Conservation (phyloP, 2,888 invertebrate genomes). For the Pseudococcus longispinus region DNA sequence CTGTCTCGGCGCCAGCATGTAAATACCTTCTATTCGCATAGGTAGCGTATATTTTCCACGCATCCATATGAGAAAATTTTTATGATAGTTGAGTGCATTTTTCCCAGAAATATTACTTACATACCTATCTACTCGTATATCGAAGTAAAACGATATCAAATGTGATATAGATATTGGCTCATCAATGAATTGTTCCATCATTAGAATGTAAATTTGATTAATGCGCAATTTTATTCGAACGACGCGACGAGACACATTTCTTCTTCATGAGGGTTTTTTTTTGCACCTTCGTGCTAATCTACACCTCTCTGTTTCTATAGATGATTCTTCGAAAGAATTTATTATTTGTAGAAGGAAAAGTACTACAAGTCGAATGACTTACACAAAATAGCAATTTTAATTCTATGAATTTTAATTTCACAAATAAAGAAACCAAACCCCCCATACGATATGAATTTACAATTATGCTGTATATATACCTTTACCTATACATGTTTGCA, state of each 20-base stretch:
- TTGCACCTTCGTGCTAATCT: neutral
- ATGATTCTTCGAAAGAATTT: neutral
- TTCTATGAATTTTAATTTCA: neutral
- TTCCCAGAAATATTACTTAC: neutral
- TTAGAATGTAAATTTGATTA: neutral
- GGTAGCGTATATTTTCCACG: neutral
- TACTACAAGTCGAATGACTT: neutral
- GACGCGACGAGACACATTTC: neutral
- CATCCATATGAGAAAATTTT: neutral
- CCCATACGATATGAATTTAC: neutral
- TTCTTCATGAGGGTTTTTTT: too few relatives aligned
- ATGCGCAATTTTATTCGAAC: neutral
- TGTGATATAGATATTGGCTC: too few relatives aligned
- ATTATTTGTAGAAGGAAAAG: neutral
- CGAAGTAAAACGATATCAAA: neutral
- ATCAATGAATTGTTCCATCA: neutral
- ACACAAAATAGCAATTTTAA: neutral
- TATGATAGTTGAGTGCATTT: neutral
- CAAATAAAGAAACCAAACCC: neutral
- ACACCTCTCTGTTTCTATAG: neutral
- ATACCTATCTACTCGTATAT: neutral
- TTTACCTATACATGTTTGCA: constrained; percentile 13
- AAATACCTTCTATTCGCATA: neutral
- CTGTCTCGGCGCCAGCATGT: neutral
- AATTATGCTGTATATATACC: neutral